Base-by-base conservation (phyloP, 2,888 invertebrate genomes). In the Leistus spinibarbis region DNA sequence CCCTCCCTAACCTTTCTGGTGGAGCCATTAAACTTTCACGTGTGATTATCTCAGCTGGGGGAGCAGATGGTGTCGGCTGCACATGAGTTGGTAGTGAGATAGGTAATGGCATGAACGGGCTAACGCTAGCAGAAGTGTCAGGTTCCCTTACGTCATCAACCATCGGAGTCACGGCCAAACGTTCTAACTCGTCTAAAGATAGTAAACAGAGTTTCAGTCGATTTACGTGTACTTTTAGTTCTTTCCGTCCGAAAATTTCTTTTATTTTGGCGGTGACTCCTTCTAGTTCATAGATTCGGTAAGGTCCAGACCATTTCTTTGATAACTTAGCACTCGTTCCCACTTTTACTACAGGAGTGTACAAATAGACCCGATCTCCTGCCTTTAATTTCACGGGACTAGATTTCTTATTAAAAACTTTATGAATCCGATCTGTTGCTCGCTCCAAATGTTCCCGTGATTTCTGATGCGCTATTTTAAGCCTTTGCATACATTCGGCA, bases 301-400 rank as follows among this genome's bases (percentile, higher is more conserved):
- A 57, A 0, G 66, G 73, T n/a, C 75, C 75, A 5, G 64, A 19
- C 63, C 69, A 54, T 66, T 69, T 68, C 19, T 65, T 69, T 1
- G 54, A 5, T 40, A 70, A 64, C 64, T 76, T 76, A 5, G 65
- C 23, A 19, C 27, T 68, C 4, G 23, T 3, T 20, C 73, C 27
- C 1, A 16, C 5, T 53, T 73, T 73, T 23, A 66, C 16, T 4
- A 54, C 53, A 16, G 75, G 75, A 1, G 24, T 23, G 53, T 20
- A 69, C n/a, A 75, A 54, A 63, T 69, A 75, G 54, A 63, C 75
- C 40, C 24, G 16, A 54, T 69, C 75, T 1, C 75, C 75, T 23
- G 57, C 5, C 27, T 27, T 64, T 9, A 65, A 27, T 10, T 23
- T 27, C 17, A n/a, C 3, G 67, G 20, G 5, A 10, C 13, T 16